phyloP scores from a whole-genome alignment of 2,113 vertebrate genomes.

The Tringa solitaria region DNA sequence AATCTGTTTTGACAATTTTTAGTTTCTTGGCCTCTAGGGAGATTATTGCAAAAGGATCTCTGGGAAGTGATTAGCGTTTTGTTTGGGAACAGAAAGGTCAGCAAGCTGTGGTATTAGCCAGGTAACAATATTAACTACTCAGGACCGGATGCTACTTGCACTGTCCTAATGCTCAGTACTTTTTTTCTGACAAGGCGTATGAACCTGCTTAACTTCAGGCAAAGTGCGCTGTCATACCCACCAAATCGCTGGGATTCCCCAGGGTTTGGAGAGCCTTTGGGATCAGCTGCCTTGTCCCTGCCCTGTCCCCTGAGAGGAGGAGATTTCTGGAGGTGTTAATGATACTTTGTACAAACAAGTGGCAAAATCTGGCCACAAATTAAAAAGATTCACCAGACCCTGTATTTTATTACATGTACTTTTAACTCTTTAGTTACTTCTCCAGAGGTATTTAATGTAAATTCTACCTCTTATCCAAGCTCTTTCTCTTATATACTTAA shows the following conservation, averaged over 20 bases:
- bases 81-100: background rate
- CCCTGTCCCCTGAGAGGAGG: background rate
- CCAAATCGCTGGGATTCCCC: background rate
- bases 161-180: background rate
- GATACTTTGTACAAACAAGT: background rate
- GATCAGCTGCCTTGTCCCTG: background rate
- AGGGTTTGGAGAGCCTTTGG: background rate
- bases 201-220: background rate
- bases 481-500: background rate
- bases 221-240: accelerated
- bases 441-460: background rate
- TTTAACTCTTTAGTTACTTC: background rate
- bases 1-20: background rate
- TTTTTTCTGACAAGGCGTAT: background rate
- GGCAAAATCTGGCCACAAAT: background rate
- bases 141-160: background rate
- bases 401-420: background rate
- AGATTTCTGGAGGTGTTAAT: background rate
- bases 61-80: background rate
- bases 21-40: background rate
- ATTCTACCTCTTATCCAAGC: background rate
- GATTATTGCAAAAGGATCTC: background rate
- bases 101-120: background rate
- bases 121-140: background rate
- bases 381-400: background rate